A percentile compares a stretch with the other conserved stretches of the same genome.
Conservation (phyloP, 2,888 invertebrate genomes). For the Myopa testacea region DNA sequence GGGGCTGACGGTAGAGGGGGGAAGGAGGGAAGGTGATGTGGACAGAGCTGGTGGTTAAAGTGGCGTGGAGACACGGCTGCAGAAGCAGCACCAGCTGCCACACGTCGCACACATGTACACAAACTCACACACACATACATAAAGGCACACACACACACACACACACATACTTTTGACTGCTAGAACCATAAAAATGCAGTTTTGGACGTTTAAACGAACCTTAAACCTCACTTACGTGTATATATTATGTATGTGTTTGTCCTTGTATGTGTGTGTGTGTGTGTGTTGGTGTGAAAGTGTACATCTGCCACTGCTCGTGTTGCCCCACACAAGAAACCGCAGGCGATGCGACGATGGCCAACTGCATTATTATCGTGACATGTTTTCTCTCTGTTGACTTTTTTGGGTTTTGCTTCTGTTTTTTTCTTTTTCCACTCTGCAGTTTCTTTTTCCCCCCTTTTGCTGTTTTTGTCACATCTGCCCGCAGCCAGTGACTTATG, state of each 20-base stretch:
- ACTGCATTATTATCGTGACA: slow-evolving; percentile 15
- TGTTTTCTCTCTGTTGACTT: not conserved
- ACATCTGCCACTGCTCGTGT: not conserved
- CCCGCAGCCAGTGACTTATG: slow-evolving; percentile 52
- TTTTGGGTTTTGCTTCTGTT: not conserved
- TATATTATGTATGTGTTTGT: slow-evolving; percentile 36
- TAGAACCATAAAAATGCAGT: slow-evolving; percentile 22
- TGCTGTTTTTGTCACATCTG: slow-evolving; percentile 2
- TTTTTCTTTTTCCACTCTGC: not conserved
- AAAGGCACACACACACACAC: slow-evolving; percentile 14
- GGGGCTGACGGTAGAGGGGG: not conserved
- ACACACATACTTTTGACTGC: slow-evolving; percentile 15
- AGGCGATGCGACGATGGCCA: slow-evolving; percentile 11
- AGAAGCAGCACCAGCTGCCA: slow-evolving; percentile 29
- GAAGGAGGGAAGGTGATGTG: not conserved
- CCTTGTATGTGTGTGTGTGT: slow-evolving; percentile 44
- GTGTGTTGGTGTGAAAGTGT: slow-evolving; percentile 56
- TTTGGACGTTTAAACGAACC: slow-evolving; percentile 23
- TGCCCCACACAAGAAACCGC: slow-evolving; percentile 2
- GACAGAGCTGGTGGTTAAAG: not conserved
- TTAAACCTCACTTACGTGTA: slow-evolving; percentile 6
- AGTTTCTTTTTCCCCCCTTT: not conserved
- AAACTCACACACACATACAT: slow-evolving; percentile 29
- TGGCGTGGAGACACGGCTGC: slow-evolving; percentile 7
- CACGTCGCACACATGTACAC: slow-evolving; percentile 5